These are phyloP conservation scores for Porites australiensis DNA, from an alignment of 64 coral and sea anemone genomes.

Conservation along the genomic window DNA sequence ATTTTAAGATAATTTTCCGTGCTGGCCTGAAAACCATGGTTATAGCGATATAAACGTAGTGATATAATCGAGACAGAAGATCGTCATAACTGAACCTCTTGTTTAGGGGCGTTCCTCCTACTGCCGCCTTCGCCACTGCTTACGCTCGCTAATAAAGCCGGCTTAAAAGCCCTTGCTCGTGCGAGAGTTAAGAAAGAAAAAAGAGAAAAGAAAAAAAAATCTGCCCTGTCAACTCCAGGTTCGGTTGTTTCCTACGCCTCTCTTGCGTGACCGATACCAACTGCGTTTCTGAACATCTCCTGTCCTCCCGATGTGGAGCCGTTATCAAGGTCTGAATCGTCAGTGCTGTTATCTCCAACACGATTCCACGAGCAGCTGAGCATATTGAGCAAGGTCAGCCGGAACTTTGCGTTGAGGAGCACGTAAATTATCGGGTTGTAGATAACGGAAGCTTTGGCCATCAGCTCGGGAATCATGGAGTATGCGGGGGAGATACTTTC, in stretches of 20 bases:
- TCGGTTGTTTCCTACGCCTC: neutral
- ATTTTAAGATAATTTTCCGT: too few relatives aligned
- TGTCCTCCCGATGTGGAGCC: neutral
- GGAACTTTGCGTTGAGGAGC: slow-evolving; percentile 76
- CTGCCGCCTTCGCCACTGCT: too few relatives aligned
- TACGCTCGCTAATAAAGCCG: too few relatives aligned
- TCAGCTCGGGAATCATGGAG: slow-evolving; percentile 66
- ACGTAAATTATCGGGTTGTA: slow-evolving; percentile 87
- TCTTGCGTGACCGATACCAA: neutral
- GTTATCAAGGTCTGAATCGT: neutral
- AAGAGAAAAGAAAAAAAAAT: too few relatives aligned
- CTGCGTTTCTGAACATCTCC: neutral
- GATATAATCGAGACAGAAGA: too few relatives aligned
- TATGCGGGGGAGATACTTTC: slow-evolving; percentile 14
- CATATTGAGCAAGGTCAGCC: slow-evolving; percentile 48
- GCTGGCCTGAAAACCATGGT: too few relatives aligned
- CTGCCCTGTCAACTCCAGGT: neutral
- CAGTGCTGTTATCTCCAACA: neutral
- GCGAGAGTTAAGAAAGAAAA: too few relatives aligned
- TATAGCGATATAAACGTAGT: too few relatives aligned
- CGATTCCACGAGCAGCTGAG: slow-evolving; percentile 5
- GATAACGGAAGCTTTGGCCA: slow-evolving; percentile 85
- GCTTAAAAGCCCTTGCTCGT: too few relatives aligned
- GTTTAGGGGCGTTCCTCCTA: too few relatives aligned
- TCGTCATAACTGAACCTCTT: too few relatives aligned